These are phyloP conservation scores for Phrynosoma blainvillii DNA, from an alignment of 2,113 vertebrate genomes.

Conservation along the genomic window DNA sequence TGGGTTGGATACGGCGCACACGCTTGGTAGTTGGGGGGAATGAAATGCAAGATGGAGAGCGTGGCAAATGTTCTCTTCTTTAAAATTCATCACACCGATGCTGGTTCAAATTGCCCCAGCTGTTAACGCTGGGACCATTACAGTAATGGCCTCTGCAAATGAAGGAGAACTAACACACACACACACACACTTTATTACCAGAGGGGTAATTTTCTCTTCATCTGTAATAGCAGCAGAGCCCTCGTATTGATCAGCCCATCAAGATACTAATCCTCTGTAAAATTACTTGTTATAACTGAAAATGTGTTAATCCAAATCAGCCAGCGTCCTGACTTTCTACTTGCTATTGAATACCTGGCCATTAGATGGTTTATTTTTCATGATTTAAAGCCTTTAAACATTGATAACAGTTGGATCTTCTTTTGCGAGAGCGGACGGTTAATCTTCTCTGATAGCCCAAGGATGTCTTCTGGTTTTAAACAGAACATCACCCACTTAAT, in stretches of 20 bases:
- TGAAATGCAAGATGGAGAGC: slow-evolving; percentile 76
- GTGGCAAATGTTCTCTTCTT: slow-evolving; percentile 74
- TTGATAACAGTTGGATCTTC: slow-evolving; percentile 77
- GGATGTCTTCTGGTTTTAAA: slow-evolving; percentile 83
- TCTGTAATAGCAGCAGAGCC: slow-evolving; percentile 91
- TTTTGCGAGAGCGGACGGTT: slow-evolving; percentile 66
- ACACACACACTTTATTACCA: slow-evolving; percentile 92
- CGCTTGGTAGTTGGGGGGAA: slow-evolving; percentile 69
- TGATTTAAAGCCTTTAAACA: slow-evolving; percentile 85
- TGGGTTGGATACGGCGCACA: slow-evolving; percentile 76
- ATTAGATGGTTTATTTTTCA: slow-evolving; percentile 82
- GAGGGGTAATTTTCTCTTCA: slow-evolving; percentile 96
- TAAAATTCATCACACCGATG: slow-evolving; percentile 88
- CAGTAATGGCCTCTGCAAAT: slow-evolving; percentile 97
- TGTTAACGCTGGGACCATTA: slow-evolving; percentile 96
- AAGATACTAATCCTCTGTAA: slow-evolving; percentile 96
- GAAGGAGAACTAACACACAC: slow-evolving; percentile 95
- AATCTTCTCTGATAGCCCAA: slow-evolving; percentile 74
- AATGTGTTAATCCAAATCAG: slow-evolving; percentile 87
- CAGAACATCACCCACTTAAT: slow-evolving; percentile 90
- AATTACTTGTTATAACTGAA: slow-evolving; percentile 94
- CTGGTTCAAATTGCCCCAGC: slow-evolving; percentile 88
- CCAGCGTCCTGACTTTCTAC: slow-evolving; percentile 76
- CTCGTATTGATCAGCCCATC: slow-evolving; percentile 98
- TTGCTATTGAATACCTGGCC: slow-evolving; percentile 79